These are phyloP conservation scores for Laterallus jamaicensis DNA, from an alignment of 2,113 vertebrate species.

Conservation along the genomic window DNA sequence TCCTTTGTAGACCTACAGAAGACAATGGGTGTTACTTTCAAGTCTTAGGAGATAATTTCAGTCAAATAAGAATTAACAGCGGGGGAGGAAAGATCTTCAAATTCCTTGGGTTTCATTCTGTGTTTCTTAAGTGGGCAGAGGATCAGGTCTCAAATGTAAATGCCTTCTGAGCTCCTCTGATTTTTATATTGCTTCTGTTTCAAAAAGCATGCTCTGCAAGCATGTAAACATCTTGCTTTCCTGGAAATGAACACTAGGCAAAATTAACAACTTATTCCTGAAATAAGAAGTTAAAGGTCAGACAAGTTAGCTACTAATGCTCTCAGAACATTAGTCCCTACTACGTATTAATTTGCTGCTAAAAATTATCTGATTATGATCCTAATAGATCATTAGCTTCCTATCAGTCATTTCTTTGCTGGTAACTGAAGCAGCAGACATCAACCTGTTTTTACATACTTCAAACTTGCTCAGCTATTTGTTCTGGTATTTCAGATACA, in stretches of 20 bases:
- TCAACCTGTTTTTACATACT: neutral
- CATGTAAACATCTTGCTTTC: neutral
- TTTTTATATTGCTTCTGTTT: neutral
- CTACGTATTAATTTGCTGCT: neutral
- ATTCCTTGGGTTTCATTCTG: neutral
- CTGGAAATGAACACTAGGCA: neutral
- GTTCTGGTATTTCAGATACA: neutral
- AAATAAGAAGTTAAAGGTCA: neutral
- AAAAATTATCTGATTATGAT: neutral
- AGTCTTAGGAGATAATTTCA: neutral
- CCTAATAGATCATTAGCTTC: neutral
- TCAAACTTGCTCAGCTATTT: neutral
- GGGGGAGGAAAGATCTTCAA: neutral
- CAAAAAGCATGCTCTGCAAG: neutral
- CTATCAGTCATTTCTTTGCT: neutral
- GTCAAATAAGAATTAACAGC: neutral
- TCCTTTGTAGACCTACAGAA: neutral
- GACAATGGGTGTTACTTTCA: neutral
- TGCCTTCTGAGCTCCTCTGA: neutral
- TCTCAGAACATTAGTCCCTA: neutral
- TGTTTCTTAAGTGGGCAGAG: neutral
- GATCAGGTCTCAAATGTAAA: neutral
- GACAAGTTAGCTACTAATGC: neutral
- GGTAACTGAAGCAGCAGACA: neutral
- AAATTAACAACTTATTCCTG: neutral